A percentile compares a stretch with the other conserved stretches of the same genome.
These are phyloP conservation scores for Gymnocheta viridis DNA, from an alignment of 2,888 invertebrate species.

Conservation along the genomic window DNA sequence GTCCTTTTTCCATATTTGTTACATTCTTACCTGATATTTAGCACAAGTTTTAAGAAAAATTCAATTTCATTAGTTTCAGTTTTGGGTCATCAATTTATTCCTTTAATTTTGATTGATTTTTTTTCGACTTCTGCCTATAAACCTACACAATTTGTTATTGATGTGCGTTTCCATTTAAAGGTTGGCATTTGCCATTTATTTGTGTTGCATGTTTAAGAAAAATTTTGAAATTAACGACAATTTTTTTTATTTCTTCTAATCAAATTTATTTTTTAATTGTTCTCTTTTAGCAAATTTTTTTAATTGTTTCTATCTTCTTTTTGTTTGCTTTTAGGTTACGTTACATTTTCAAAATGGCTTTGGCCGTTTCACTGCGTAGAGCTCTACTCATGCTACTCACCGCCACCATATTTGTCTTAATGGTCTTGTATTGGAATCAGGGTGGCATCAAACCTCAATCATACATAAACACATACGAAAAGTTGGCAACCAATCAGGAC, in stretches of 20 bases:
- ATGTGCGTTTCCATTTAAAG: slow-evolving; percentile 32
- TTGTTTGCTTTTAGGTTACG: slow-evolving; percentile 78
- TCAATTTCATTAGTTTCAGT: slow-evolving; percentile 50
- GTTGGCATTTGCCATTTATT: neutral
- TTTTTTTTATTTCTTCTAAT: neutral
- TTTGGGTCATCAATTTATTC: slow-evolving; percentile 43
- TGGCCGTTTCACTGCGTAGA: slow-evolving; percentile 83
- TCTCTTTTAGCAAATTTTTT: neutral
- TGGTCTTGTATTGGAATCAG: slow-evolving; percentile 86
- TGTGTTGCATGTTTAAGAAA: slow-evolving; percentile 48
- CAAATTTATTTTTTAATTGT: neutral
- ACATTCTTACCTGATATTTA: slow-evolving; percentile 6
- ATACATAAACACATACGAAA: slow-evolving; percentile 80
- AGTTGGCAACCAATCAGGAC: slow-evolving; percentile 74
- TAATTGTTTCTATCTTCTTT: slow-evolving; percentile 6
- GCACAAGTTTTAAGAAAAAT: slow-evolving; percentile 27
- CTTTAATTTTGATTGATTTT: slow-evolving; percentile 11
- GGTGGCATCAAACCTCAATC: slow-evolving; percentile 82
- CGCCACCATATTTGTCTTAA: slow-evolving; percentile 84
- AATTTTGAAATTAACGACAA: slow-evolving; percentile 32
- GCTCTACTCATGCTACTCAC: slow-evolving; percentile 84
- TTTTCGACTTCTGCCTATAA: neutral
- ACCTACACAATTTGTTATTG: neutral
- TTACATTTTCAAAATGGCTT: slow-evolving; percentile 81
- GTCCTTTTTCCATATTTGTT: slow-evolving; percentile 1